A percentile compares a stretch with the other conserved stretches of the same genome.
Conservation (phyloP, 2,888 invertebrate genomes). For the Tipula lateralis region DNA sequence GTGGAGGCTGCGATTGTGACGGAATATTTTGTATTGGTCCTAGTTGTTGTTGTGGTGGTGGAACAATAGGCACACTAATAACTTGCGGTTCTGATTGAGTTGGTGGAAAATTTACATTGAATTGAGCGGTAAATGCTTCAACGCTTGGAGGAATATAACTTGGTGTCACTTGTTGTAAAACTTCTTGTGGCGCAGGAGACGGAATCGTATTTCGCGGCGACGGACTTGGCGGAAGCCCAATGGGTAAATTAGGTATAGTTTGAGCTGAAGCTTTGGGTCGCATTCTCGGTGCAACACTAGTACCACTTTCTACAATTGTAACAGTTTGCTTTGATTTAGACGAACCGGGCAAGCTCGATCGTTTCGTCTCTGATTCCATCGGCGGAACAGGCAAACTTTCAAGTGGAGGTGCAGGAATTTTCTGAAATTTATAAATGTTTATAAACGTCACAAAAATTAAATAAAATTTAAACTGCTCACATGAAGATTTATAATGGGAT, state of each 20-base stretch:
- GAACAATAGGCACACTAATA: conserved; percentile 31
- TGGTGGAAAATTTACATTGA: conserved; percentile 48
- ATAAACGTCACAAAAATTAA: conserved; percentile 24
- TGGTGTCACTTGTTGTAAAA: conserved; percentile 35
- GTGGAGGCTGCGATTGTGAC: conserved; percentile 26
- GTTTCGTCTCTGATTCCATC: conserved; percentile 65
- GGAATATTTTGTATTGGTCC: conserved; percentile 36
- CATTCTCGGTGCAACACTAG: conserved; percentile 77
- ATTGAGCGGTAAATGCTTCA: conserved; percentile 47
- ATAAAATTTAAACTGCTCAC: conserved; percentile 49
- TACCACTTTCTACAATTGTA: conserved; percentile 58
- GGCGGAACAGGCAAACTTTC: conserved; percentile 62
- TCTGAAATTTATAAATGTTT: conserved; percentile 51
- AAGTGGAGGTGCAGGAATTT: conserved; percentile 59
- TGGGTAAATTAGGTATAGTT: conserved; percentile 47
- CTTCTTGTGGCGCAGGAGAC: conserved; percentile 38
- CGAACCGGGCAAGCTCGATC: conserved; percentile 44
- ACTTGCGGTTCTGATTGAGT: conserved; percentile 38
- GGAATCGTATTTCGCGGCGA: conserved; percentile 49
- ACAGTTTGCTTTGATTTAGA: conserved; percentile 49
- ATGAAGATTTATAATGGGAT: conserved; percentile 76
- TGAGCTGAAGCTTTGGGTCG: conserved; percentile 61
- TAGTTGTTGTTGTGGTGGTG: conserved; percentile 37
- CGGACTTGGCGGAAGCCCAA: conserved; percentile 55
- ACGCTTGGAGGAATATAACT: conserved; percentile 35